phyloP scores from a whole-genome alignment of 2,113 vertebrate species.

The Furnarius figulus region DNA sequence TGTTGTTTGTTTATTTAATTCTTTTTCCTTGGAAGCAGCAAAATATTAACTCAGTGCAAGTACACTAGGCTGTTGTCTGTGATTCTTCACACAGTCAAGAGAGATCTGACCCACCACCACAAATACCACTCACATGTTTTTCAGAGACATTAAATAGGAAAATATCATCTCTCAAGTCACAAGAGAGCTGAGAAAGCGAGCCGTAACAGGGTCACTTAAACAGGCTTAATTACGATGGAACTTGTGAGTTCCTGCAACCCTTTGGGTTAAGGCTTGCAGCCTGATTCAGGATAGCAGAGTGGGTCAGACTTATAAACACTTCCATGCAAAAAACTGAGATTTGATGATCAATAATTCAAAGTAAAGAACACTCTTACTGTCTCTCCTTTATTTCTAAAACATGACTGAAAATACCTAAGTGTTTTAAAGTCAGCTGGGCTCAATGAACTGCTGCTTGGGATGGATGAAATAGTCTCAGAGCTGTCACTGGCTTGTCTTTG shows the following conservation, averaged over 20 bases:
- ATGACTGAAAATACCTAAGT: not conserved
- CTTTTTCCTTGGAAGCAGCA: constrained; percentile 18
- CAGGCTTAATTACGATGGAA: constrained; percentile 8
- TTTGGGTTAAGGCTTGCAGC: not conserved
- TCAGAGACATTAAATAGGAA: constrained; percentile 40
- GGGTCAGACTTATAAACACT: not conserved
- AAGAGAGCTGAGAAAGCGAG: constrained; percentile 44
- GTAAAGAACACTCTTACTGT: not conserved
- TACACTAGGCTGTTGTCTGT: constrained; percentile 63
- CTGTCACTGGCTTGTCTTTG: not conserved
- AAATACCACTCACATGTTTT: constrained; percentile 62
- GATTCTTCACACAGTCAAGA: constrained; percentile 61
- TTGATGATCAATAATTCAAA: constrained; percentile 9
- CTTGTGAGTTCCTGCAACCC: constrained; percentile 10
- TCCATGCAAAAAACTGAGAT: not conserved
- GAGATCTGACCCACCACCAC: constrained; percentile 41
- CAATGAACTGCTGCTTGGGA: not conserved
- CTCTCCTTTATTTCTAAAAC: not conserved
- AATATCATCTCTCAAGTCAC: constrained; percentile 54
- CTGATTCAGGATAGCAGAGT: not conserved
- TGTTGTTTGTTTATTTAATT: constrained; percentile 54
- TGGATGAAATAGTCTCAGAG: not conserved
- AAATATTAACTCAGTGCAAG: constrained; percentile 17
- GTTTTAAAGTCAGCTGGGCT: not conserved
- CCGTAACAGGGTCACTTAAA: constrained; percentile 35